Conservation (phyloP, 2,797 vertebrate genomes). For the Cichlasoma orientale region DNA sequence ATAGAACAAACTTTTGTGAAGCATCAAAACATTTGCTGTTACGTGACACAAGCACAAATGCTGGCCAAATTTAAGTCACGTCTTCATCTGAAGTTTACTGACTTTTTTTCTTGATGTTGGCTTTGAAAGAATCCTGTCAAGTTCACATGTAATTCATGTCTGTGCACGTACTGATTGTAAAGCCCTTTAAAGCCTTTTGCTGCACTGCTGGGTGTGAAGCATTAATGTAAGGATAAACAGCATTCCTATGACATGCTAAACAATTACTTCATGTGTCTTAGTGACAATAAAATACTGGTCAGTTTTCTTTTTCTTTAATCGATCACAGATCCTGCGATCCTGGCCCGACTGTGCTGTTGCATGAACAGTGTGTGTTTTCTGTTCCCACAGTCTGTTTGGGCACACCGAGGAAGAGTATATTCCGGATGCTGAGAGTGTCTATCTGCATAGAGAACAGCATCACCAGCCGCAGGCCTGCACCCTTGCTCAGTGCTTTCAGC, state of each 20-base stretch:
- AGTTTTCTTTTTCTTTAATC: not conserved
- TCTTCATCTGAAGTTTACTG: not conserved
- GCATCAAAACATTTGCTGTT: not conserved
- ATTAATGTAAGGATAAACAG: not conserved
- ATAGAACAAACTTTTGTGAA: not conserved
- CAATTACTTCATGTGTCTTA: not conserved
- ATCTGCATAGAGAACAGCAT: slow-evolving; percentile 92
- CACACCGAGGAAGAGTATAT: slow-evolving; percentile 96
- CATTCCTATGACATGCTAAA: not conserved
- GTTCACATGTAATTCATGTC: not conserved
- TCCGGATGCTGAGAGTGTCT: slow-evolving; percentile 96
- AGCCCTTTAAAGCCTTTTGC: not conserved
- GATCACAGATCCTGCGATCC: not conserved
- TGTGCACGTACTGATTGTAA: not conserved
- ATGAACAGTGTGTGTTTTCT: slow-evolving; percentile 1
- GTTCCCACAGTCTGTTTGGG: slow-evolving; percentile 87
- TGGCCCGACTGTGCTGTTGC: slow-evolving; percentile 1
- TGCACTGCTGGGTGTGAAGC: not conserved
- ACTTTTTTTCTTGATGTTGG: not conserved
- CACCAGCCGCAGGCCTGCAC: slow-evolving; percentile 97
- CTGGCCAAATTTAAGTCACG: not conserved
- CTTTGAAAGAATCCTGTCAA: not conserved
- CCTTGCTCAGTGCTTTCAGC: slow-evolving; percentile 97
- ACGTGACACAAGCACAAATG: not conserved
- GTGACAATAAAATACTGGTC: not conserved